phyloP scores from a whole-genome alignment of 30 jellyfish, hydroid and myxozoan genomes.

The Aurelia coerulea region DNA sequence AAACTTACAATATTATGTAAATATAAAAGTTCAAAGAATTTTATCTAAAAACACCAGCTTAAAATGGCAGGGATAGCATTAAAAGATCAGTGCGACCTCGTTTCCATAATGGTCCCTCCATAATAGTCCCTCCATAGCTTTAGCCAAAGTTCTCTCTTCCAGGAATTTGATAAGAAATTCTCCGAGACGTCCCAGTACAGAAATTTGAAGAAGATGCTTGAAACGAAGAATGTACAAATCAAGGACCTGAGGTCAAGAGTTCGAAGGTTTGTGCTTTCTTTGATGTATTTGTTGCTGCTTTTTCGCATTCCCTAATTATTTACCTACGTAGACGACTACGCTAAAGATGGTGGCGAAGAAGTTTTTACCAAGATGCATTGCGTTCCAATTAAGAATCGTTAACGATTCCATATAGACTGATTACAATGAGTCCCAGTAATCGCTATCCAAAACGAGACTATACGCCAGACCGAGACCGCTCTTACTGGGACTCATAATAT shows the following conservation, averaged over 20 bases:
- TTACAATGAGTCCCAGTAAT: too few relatives aligned
- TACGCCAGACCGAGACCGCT: too few relatives aligned
- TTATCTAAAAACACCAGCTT: too few relatives aligned
- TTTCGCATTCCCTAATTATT: background rate
- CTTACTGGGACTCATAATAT: too few relatives aligned
- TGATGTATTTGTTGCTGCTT: background rate
- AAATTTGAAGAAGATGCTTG: constrained; percentile 93
- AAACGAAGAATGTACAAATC: constrained; percentile 89
- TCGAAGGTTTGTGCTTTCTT: constrained; percentile 57
- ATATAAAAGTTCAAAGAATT: background rate
- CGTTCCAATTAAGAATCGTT: too few relatives aligned
- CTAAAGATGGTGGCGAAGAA: too few relatives aligned
- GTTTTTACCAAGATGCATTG: too few relatives aligned
- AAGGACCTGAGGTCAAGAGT: constrained; percentile 79
- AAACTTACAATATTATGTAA: background rate
- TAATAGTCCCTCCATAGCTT: background rate
- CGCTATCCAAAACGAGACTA: too few relatives aligned
- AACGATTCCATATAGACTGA: too few relatives aligned
- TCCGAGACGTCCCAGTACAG: constrained; percentile 89
- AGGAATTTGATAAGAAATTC: constrained; percentile 94
- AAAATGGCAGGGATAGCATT: too few relatives aligned
- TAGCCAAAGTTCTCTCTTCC: background rate
- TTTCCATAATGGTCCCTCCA: too few relatives aligned
- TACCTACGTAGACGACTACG: background rate
- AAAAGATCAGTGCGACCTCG: too few relatives aligned